Evolutionary conservation across 2,888 invertebrate genomes (phyloP), one percentile per base, ranked within the genome.

Genomic region (Operophtera brumata): DNA sequence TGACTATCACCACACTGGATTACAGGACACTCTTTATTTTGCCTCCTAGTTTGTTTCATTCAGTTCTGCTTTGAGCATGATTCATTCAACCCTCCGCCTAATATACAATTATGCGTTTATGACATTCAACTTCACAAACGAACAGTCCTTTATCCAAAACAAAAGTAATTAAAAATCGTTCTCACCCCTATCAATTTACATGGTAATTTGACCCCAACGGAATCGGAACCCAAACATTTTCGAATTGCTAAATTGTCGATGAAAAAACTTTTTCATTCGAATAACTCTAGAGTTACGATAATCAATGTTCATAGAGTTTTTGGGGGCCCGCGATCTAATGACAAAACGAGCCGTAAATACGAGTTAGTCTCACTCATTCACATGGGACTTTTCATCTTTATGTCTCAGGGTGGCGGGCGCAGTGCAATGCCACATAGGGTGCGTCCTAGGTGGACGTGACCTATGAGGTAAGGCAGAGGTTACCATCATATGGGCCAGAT

Each of bases 81-180:
- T 20, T 20, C 20, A 20, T 20, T 20, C 20, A 20, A 20, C 20
- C 2, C 20, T 20, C 2, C n/a, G n/a, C n/a, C n/a, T 20, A 3
- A 20, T 3, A 20, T 20, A 3, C 2, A 20, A 20, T 20, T 20
- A 20, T 20, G 20, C 20, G 4, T 2, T 20, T 20, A 20, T 20
- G 20, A 20, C 4, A 20, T 20, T 20, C 20, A 20, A 25, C 39
- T 25, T 25, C 20, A 25, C n/a, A 44, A 44, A 13, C 13, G 1
- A 45, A 45, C n/a, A 35, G 35, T 44, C 49, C 51, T 47, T 48
- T 58, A 59, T 53, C 13, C 36, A 49, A 52, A 58, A 61, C 59
- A 61, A 61, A 64, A 61, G 62, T 52, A 64, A 64, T 64, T 62
- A 62, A 62, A 62, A 64, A 64, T 59, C 60, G 48, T 47, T 62